Conservation (phyloP, 1,140 invertebrate species). For the Drosophila persimilis region DNA sequence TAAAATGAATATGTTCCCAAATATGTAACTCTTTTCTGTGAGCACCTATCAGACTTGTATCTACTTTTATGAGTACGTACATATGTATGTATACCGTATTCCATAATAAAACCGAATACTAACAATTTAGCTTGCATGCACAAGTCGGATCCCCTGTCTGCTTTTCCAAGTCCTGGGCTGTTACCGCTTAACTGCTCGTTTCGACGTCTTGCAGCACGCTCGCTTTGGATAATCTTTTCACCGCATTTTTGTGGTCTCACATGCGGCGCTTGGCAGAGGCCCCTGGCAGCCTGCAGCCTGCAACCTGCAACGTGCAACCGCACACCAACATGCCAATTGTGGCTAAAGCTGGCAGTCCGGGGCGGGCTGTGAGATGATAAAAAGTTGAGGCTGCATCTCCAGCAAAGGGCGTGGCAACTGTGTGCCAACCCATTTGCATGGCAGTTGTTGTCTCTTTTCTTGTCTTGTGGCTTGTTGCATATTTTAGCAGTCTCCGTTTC, state of each 20-base stretch:
- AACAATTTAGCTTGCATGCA: slow-evolving; percentile 47
- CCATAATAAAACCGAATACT: slow-evolving; percentile 46
- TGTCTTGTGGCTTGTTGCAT: slow-evolving; percentile 42
- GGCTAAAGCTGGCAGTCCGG: slow-evolving; percentile 55
- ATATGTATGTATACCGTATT: background rate
- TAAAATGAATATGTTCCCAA: too few species aligned
- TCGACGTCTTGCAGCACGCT: slow-evolving; percentile 22
- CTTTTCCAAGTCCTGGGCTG: slow-evolving; percentile 10
- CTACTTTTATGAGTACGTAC: slow-evolving; percentile 8
- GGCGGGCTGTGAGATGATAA: slow-evolving; percentile 35
- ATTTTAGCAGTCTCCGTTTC: slow-evolving; percentile 35
- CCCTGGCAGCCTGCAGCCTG: slow-evolving; percentile 8
- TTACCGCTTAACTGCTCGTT: slow-evolving; percentile 35
- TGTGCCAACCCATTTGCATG: slow-evolving; percentile 39
- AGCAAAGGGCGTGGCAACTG: slow-evolving; percentile 20
- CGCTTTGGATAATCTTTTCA: slow-evolving; percentile 62
- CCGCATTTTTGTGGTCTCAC: slow-evolving; percentile 67
- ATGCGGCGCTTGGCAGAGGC: slow-evolving; percentile 33
- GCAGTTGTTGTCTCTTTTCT: slow-evolving; percentile 21
- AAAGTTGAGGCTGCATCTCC: slow-evolving; percentile 45
- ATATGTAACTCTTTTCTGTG: too few species aligned
- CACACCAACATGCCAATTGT: slow-evolving; percentile 72
- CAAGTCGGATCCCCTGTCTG: slow-evolving; percentile 6
- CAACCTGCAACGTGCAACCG: slow-evolving; percentile 28
- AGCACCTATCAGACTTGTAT: background rate